Percentiles rank a stretch among this genome's conserved stretches.
phyloP scores from a whole-genome alignment of 1,140 invertebrate species.

The Macrotrachela quadricornifera region DNA sequence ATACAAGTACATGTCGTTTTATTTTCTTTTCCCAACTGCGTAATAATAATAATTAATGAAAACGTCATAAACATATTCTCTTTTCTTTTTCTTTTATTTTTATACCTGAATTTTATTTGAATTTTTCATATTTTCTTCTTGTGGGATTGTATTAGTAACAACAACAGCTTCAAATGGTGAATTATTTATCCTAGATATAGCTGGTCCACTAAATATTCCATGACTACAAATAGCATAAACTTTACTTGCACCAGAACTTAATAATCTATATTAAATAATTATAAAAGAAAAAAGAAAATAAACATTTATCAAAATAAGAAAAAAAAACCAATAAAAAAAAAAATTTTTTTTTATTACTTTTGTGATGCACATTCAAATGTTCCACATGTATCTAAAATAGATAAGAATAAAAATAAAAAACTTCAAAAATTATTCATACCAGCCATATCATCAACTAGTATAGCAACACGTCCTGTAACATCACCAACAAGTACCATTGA shows the following conservation, averaged over 20 bases:
- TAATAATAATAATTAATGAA: too few species aligned
- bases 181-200: constrained; percentile 78
- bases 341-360: constrained; percentile 36
- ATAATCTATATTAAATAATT: too few species aligned
- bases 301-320: too few species aligned
- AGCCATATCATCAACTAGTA: constrained; percentile 95
- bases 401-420: too few species aligned
- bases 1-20: too few species aligned
- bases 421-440: too few species aligned
- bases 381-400: constrained; percentile 61
- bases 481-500: constrained; percentile 93
- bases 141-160: constrained; percentile 96
- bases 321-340: too few species aligned
- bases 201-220: constrained; percentile 88
- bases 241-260: constrained; percentile 66
- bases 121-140: constrained; percentile 81
- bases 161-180: constrained; percentile 93
- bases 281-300: too few species aligned
- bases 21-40: too few species aligned
- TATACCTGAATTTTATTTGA: constrained; percentile 75
- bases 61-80: neutral
- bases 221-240: constrained; percentile 94
- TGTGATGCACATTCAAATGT: constrained; percentile 92
- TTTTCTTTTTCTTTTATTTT: neutral
- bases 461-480: constrained; percentile 78